A percentile compares a stretch with the other conserved stretches of the same genome.
Evolutionary conservation across 1,140 invertebrate species (phyloP).

Genomic region (Hyposmocoma kahamanoa): DNA sequence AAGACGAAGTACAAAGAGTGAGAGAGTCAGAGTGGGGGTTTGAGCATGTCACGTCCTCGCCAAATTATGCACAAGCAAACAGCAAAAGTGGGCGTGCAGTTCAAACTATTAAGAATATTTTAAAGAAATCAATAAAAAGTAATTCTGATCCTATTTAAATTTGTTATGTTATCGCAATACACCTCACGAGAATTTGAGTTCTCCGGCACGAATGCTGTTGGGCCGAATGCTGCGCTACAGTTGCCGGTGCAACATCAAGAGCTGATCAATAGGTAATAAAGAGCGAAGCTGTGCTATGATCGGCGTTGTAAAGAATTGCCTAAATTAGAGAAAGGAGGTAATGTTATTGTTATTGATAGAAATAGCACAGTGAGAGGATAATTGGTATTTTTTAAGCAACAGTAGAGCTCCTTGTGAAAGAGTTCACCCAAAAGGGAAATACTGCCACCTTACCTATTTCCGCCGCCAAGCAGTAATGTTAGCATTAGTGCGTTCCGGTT

Average conservation of each 20-base stretch:
- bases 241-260: constrained; percentile 13
- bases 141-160: constrained; percentile 13
- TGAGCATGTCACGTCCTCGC: constrained; percentile 12
- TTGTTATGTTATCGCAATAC: constrained; percentile 17
- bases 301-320: neutral
- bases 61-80: constrained; percentile 16
- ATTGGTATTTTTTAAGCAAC: no score
- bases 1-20: no score
- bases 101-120: constrained; percentile 13
- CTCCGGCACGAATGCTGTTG: constrained; percentile 17
- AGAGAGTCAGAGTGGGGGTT: constrained; percentile 10
- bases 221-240: constrained; percentile 12
- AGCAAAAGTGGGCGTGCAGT: constrained; percentile 15
- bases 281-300: constrained; percentile 8
- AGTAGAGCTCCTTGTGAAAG: no score
- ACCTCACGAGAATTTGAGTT: constrained; percentile 12
- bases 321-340: constrained; percentile 11
- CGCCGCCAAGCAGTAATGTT: no score
- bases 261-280: constrained; percentile 5
- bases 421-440: no score
- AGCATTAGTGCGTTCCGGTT: no score
- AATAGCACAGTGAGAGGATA: constrained; percentile 8
- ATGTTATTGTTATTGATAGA: constrained; percentile 7
- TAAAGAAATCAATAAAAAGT: constrained; percentile 14
- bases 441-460: no score